Conservation (phyloP, 2,113 vertebrate species). For the Zootoca vivipara region DNA sequence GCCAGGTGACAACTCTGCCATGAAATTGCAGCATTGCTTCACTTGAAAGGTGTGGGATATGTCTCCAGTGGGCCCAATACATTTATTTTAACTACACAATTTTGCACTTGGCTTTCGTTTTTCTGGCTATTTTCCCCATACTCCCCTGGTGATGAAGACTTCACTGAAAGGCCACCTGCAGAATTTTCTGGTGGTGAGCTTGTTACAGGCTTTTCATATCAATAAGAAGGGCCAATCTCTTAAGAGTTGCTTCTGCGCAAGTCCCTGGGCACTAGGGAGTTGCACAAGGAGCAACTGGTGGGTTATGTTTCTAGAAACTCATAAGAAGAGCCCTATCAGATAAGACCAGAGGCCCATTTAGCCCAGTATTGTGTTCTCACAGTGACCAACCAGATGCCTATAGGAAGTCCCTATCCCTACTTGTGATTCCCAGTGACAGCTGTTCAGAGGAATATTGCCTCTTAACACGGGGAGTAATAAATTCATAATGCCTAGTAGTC, state of each 20-base stretch:
- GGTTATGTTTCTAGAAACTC: neutral
- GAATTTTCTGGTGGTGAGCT: neutral
- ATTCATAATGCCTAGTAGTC: too few relatives aligned
- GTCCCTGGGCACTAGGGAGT: neutral
- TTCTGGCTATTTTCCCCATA: constrained; percentile 22
- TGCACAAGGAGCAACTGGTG: neutral
- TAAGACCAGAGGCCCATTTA: neutral
- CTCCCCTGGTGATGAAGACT: neutral
- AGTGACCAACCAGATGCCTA: neutral
- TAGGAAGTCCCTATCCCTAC: neutral
- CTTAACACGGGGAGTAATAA: neutral
- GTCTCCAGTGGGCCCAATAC: constrained; percentile 52
- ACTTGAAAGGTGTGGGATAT: constrained; percentile 37
- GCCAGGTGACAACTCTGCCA: constrained; percentile 47
- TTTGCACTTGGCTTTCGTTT: constrained; percentile 31
- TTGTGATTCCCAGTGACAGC: neutral
- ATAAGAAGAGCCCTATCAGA: neutral
- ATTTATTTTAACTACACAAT: constrained; percentile 40
- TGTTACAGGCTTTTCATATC: neutral
- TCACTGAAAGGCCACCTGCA: constrained; percentile 31
- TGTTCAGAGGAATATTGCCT: neutral
- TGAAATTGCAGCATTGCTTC: constrained; percentile 49
- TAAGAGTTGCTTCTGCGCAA: neutral
- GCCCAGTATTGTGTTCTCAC: neutral
- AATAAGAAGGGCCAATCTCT: neutral